Base-by-base conservation (phyloP, 2,888 invertebrate genomes). In the Apotomis betuletana region DNA sequence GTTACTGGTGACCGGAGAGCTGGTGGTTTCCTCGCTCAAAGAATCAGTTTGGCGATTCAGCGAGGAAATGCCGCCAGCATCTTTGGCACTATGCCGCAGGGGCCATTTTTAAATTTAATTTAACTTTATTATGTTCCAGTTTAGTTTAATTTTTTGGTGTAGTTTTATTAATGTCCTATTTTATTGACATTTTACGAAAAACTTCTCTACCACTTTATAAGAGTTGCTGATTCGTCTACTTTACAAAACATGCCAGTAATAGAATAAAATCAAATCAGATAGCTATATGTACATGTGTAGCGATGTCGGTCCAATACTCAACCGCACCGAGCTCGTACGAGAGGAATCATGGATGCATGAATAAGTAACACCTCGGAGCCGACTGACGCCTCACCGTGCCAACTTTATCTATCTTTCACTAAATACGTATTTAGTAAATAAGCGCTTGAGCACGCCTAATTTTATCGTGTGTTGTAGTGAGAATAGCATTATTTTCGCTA, bases 281-380 rank as follows among this genome's bases (percentile, higher is more conserved):
- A 54, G 3, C 38, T 0, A 4, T 38, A 63, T 13, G 10, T 38
- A 13, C 54, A 41, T 64, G 44, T 4, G 54, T 54, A 55, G 55
- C 54, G 51, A 55, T 51, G 70, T 38, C 63, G 44, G 49, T 58
- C 65, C 62, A 54, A 63, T 51, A 60, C 57, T 70, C 57, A 52
- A 41, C 15, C 49, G 54, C 41, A 38, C 60, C 67, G 52, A 62
- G 55, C 59, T 62, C 58, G 72, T 38, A 58, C 63, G 61, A 49
- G 57, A 67, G 74, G 75, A 78, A 77, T 78, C 76, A 77, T 77
- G 74, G 74, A 72, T 72, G 76, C 75, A 77, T 80, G 79, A 80
- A 79, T 80, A 78, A 78, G 65, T 79, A 77, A 79, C 71, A 55
- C 51, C 52, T 9, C 62, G 73, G 64, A 74, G 74, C 61, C 69